Conservation (phyloP, 1,140 invertebrate species). For the Spodoptera frugiperda region DNA sequence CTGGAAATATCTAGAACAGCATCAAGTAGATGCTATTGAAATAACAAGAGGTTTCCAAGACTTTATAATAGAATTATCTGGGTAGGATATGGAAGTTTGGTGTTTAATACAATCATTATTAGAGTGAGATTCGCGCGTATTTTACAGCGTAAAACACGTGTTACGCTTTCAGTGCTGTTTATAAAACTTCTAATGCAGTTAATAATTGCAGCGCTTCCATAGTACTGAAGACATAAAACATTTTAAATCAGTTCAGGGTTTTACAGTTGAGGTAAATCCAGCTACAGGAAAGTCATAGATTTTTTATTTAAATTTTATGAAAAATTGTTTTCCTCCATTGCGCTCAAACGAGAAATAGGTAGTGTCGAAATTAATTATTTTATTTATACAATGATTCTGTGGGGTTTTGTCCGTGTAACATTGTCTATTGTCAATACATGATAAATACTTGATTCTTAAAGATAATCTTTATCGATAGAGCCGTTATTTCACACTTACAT, state of each 20-base stretch:
- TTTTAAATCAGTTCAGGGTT: neutral
- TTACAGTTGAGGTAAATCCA: neutral
- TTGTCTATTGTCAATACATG: neutral
- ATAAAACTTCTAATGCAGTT: constrained; percentile 1
- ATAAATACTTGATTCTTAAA: neutral
- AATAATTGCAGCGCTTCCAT: neutral
- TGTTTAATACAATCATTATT: no score
- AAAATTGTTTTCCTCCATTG: neutral
- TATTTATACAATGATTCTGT: neutral
- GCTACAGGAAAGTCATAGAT: neutral
- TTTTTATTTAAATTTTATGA: neutral
- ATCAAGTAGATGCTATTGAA: neutral
- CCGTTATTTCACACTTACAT: neutral
- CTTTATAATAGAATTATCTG: no score
- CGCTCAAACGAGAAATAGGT: neutral
- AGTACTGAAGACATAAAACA: neutral
- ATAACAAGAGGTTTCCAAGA: no score
- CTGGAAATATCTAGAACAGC: no score
- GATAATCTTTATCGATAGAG: constrained; percentile 7
- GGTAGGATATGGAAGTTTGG: no score
- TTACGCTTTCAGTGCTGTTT: constrained; percentile 2
- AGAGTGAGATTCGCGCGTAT: no score
- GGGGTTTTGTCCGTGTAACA: neutral
- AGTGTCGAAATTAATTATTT: neutral
- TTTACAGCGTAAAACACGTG: neutral